Percentiles rank a stretch among this genome's conserved stretches.
These are phyloP conservation scores for Pseudocheirus occidentalis DNA, from an alignment of 2,797 vertebrate species.

Conservation along the genomic window DNA sequence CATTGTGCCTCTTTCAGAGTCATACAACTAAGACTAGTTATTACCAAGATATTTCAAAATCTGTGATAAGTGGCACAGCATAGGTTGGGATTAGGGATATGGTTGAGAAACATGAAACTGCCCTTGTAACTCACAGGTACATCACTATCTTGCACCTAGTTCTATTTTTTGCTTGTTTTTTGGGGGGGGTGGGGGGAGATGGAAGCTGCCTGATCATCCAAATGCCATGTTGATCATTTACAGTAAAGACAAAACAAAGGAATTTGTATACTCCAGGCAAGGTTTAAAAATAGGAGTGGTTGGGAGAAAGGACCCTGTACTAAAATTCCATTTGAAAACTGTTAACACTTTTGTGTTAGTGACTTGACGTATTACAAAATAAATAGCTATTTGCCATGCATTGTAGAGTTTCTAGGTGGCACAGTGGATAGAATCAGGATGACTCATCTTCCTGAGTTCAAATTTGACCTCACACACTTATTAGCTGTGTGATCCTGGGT, in stretches of 20 bases:
- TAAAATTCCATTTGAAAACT: neutral
- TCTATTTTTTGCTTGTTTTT: neutral
- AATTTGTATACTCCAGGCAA: neutral
- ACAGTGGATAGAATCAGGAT: no score
- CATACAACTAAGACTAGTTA: slow-evolving; percentile 6
- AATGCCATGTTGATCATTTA: neutral
- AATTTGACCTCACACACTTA: no score
- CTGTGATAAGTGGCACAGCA: neutral
- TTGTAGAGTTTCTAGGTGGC: neutral
- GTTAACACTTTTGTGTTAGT: no score
- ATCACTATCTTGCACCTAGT: slow-evolving; percentile 19
- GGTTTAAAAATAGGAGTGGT: neutral
- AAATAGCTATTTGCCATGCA: neutral
- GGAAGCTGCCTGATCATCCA: neutral
- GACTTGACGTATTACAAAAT: no score
- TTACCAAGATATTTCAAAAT: slow-evolving; percentile 22
- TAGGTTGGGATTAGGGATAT: neutral
- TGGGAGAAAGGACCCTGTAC: neutral
- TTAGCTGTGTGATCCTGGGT: no score
- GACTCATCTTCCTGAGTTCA: no score
- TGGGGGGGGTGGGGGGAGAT: accelerated
- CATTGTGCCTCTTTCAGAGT: neutral
- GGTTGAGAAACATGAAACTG: neutral
- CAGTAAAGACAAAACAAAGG: neutral
- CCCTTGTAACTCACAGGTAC: neutral